Evolutionary conservation across 2,113 vertebrate species (phyloP).

Genomic region (Cettia cetti): DNA sequence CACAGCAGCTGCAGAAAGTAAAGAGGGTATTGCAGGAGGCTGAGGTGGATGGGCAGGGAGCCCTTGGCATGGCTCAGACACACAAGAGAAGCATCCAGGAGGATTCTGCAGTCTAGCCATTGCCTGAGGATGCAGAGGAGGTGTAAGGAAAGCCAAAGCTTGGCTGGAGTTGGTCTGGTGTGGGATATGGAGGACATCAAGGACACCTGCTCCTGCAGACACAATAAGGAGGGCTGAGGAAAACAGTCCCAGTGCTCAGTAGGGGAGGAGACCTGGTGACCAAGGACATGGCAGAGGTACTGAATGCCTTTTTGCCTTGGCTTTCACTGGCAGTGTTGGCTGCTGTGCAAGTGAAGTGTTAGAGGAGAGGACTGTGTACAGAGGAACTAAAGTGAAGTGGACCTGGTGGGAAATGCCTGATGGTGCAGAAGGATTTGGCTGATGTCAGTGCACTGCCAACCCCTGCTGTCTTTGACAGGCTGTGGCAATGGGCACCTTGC

Average conservation of each 20-base stretch:
- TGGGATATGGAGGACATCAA: background rate
- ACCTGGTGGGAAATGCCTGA: background rate
- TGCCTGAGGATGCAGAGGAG: background rate
- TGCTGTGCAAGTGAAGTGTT: background rate
- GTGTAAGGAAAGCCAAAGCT: background rate
- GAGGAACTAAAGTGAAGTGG: background rate
- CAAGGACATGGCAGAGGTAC: background rate
- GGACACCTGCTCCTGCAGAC: background rate
- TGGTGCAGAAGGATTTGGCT: background rate
- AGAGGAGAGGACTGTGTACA: background rate
- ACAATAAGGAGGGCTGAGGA: background rate
- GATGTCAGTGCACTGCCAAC: background rate
- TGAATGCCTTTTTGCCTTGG: background rate
- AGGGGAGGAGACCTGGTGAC: background rate
- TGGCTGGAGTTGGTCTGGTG: background rate
- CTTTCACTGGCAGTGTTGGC: background rate
- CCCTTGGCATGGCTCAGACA: background rate
- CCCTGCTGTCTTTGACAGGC: background rate
- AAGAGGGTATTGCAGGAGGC: background rate
- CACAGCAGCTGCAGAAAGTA: background rate
- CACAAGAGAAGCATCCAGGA: background rate
- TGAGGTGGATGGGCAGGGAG: background rate
- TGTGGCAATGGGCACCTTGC: background rate
- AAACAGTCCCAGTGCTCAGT: rapidly evolving
- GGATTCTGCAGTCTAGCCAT: background rate